These are phyloP conservation scores for Oceanodroma leucorhoa DNA, from an alignment of 2,797 vertebrate genomes.

Conservation along the genomic window DNA sequence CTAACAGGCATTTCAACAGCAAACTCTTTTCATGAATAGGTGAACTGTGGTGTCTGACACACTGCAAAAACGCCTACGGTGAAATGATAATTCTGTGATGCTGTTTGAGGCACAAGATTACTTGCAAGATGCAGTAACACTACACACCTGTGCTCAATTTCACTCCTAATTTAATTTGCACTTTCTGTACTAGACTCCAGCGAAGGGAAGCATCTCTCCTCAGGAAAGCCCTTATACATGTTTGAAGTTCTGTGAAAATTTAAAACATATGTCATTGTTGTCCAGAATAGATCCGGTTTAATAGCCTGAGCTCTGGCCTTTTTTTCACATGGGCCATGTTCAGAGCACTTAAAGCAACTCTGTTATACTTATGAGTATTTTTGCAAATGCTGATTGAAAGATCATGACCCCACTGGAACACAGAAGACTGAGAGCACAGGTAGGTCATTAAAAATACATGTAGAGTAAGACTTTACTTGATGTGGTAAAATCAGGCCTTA, in stretches of 20 bases:
- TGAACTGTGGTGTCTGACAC: neutral
- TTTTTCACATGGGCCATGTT: neutral
- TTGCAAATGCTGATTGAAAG: neutral
- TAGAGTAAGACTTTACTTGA: conserved; percentile 6
- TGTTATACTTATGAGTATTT: neutral
- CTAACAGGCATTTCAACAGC: neutral
- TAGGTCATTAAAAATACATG: conserved; percentile 6
- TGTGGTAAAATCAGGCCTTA: neutral
- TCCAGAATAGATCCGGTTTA: neutral
- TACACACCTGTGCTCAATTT: conserved; percentile 17
- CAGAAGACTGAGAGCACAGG: neutral
- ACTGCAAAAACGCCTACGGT: neutral
- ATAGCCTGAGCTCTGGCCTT: neutral
- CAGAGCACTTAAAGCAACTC: neutral
- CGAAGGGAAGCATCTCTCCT: conserved; percentile 16
- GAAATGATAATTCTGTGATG: conserved; percentile 6
- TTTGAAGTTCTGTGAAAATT: conserved; percentile 55
- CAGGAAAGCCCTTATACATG: neutral
- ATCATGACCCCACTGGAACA: neutral
- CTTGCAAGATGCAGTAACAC: neutral
- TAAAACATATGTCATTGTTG: conserved; percentile 26
- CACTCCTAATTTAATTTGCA: conserved; percentile 45
- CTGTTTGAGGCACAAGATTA: neutral
- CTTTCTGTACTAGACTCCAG: conserved; percentile 10
- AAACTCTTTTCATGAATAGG: neutral